Conservation (phyloP, 2,113 vertebrate genomes). For the Xiphorhynchus elegans region DNA sequence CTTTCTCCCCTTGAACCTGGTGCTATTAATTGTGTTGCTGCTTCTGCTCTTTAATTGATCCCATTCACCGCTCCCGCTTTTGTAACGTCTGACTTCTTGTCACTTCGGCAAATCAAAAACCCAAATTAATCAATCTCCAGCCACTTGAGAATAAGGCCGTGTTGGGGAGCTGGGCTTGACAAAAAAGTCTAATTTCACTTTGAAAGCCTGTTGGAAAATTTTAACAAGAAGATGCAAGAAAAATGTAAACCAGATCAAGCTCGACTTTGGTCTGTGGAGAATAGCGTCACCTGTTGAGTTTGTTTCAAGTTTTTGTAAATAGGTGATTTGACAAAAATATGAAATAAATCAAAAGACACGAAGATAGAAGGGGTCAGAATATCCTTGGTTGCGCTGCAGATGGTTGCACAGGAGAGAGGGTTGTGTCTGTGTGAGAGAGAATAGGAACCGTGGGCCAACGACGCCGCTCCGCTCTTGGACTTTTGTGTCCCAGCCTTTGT, state of each 20-base stretch:
- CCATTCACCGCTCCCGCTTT: constrained; percentile 50
- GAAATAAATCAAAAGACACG: constrained; percentile 62
- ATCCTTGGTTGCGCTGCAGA: constrained; percentile 43
- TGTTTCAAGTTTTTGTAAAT: constrained; percentile 72
- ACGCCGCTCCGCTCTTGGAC: not conserved
- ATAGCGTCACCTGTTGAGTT: constrained; percentile 68
- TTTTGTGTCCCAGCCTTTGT: constrained; percentile 32
- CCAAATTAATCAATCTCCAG: constrained; percentile 71
- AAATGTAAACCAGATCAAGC: constrained; percentile 74
- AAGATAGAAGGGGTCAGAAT: constrained; percentile 60
- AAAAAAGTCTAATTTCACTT: constrained; percentile 73
- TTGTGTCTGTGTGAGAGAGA: constrained; percentile 16
- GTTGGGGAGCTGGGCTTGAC: constrained; percentile 57
- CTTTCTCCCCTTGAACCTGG: constrained; percentile 36
- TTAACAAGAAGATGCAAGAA: constrained; percentile 72
- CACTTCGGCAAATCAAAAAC: constrained; percentile 62
- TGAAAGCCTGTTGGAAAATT: constrained; percentile 72
- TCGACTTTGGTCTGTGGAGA: constrained; percentile 63
- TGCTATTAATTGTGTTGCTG: constrained; percentile 66
- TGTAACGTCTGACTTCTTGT: constrained; percentile 59
- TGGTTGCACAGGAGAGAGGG: constrained; percentile 48
- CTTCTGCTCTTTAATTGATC: constrained; percentile 71
- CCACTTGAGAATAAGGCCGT: constrained; percentile 61
- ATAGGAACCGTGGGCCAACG: constrained; percentile 23
- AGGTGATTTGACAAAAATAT: constrained; percentile 70